A percentile compares a stretch with the other conserved stretches of the same genome.
These are phyloP conservation scores for Patiria miniata DNA, from an alignment of 35 echinoderm and acorn worm genomes.

Conservation along the genomic window DNA sequence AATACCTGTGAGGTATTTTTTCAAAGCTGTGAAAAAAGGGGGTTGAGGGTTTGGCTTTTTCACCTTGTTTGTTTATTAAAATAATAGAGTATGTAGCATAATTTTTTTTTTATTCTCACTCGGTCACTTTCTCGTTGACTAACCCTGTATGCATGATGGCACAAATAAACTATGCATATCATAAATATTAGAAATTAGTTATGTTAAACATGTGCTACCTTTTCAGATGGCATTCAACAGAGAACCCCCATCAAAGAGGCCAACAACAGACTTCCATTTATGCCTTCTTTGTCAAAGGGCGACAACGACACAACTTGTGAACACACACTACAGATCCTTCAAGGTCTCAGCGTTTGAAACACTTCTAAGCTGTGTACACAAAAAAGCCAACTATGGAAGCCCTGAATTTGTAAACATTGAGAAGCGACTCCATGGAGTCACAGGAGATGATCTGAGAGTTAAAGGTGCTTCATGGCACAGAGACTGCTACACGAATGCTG, in stretches of 20 bases:
- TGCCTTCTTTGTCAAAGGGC: conserved; percentile 16
- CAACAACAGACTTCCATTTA: conserved; percentile 1
- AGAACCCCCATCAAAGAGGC: conserved; percentile 1
- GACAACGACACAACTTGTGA: neutral
- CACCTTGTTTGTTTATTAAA: too few relatives aligned
- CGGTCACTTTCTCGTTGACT: too few relatives aligned
- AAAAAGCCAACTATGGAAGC: conserved; percentile 26
- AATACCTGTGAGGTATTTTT: too few relatives aligned
- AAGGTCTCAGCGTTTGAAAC: neutral
- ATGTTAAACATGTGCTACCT: too few relatives aligned
- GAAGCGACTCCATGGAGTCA: neutral
- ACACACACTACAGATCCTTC: conserved; percentile 33
- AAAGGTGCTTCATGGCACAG: conserved; percentile 30
- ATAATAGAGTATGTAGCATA: too few relatives aligned
- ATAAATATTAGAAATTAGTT: too few relatives aligned
- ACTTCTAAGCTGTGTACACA: neutral
- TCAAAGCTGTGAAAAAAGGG: too few relatives aligned
- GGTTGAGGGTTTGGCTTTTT: too few relatives aligned
- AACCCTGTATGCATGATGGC: too few relatives aligned
- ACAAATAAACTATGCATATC: too few relatives aligned
- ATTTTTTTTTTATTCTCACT: too few relatives aligned
- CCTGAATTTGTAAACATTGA: conserved; percentile 13
- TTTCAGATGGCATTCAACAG: neutral
- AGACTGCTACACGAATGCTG: conserved; percentile 21
- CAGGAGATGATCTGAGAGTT: conserved; percentile 4